phyloP scores from a whole-genome alignment of 2,797 vertebrate genomes.

The Lacerta bilineata region DNA sequence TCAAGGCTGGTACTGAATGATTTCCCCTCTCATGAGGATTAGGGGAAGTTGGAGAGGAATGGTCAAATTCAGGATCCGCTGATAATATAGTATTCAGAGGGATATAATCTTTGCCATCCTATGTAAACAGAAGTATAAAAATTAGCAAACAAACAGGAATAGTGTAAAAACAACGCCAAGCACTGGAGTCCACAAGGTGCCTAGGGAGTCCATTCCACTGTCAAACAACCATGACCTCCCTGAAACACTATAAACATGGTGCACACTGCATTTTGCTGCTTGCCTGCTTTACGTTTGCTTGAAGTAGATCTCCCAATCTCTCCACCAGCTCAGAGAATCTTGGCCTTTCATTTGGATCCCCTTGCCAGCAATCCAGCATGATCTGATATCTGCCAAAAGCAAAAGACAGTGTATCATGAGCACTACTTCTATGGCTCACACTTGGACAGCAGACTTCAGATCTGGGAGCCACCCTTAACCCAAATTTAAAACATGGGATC shows the following conservation, averaged over 20 bases:
- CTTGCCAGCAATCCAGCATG: conserved; percentile 94
- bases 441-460: neutral
- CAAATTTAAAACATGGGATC: neutral
- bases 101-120: conserved; percentile 96
- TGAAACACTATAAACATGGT: neutral
- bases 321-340: conserved; percentile 89
- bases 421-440: neutral
- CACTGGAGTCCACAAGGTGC: too few relatives aligned
- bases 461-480: neutral
- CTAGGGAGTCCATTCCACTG: too few relatives aligned
- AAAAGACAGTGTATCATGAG: neutral
- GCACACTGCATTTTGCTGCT: neutral
- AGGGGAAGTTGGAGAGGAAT: conserved; percentile 62
- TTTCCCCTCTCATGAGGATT: conserved; percentile 63
- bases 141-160: neutral
- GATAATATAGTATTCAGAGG: conserved; percentile 84
- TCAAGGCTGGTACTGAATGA: conserved; percentile 70
- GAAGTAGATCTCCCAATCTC: conserved; percentile 91
- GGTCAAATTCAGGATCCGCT: conserved; percentile 63
- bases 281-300: conserved; percentile 88
- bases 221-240: neutral
- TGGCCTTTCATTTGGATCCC: conserved; percentile 86
- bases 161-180: neutral
- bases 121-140: conserved; percentile 35
- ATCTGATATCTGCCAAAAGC: conserved; percentile 87